These are phyloP conservation scores for Bambusicola thoracicus DNA, from an alignment of 2,113 vertebrate genomes.

Conservation along the genomic window DNA sequence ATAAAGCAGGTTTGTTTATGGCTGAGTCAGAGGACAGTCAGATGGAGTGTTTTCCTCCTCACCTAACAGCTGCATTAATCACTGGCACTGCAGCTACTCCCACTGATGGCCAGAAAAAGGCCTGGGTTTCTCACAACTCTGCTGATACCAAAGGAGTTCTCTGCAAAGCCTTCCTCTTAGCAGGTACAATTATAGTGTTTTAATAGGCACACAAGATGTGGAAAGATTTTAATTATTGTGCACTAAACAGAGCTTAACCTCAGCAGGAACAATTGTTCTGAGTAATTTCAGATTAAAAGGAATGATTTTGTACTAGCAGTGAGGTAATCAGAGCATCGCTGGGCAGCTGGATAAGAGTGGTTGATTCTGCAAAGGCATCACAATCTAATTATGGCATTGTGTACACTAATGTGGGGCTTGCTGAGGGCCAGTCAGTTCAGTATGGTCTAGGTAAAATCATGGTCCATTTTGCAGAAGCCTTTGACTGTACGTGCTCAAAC, in stretches of 20 bases:
- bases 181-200: background rate
- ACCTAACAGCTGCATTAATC: constrained; percentile 38
- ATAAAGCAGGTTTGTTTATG: constrained; percentile 26
- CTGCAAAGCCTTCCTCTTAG: background rate
- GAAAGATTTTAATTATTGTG: background rate
- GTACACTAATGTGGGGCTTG: background rate
- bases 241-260: background rate
- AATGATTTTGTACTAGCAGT: background rate
- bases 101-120: background rate
- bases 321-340: background rate
- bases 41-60: constrained; percentile 25
- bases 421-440: background rate
- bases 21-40: constrained; percentile 63
- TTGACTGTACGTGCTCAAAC: background rate
- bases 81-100: background rate
- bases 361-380: background rate
- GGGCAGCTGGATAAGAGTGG: background rate
- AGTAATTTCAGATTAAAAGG: background rate
- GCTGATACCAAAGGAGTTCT: background rate
- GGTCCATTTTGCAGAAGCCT: background rate
- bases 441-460: background rate
- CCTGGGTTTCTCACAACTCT: background rate
- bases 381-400: background rate
- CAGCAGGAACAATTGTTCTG: background rate
- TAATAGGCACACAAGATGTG: background rate